Evolutionary conservation across 2,113 vertebrate genomes (phyloP).

Genomic region (Ursus arctos): DNA sequence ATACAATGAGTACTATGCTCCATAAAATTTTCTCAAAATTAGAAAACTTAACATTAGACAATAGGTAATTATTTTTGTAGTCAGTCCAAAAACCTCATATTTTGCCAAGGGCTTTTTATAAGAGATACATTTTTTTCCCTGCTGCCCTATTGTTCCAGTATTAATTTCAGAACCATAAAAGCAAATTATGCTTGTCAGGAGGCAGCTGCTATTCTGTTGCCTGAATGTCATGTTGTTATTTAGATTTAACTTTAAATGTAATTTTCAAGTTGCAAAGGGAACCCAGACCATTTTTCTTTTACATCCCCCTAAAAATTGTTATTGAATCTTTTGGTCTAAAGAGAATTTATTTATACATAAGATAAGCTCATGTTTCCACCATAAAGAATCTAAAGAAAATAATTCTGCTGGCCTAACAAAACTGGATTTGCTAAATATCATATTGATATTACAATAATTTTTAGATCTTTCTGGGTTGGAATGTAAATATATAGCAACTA

Average conservation of each 20-base stretch:
- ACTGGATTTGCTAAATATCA: constrained; percentile 6
- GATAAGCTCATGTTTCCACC: background rate
- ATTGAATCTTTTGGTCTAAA: background rate
- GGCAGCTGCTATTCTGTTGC: constrained; percentile 3
- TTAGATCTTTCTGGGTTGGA: background rate
- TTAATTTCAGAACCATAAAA: constrained; percentile 60
- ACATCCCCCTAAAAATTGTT: background rate
- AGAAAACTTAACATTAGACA: background rate
- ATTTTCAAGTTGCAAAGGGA: constrained; percentile 53
- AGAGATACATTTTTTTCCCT: background rate
- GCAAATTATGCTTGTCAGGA: constrained; percentile 54
- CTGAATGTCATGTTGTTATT: constrained; percentile 70
- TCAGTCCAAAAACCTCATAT: background rate
- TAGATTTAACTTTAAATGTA: constrained; percentile 27
- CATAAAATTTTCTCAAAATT: constrained; percentile 14
- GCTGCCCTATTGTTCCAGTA: background rate
- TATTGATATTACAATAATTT: background rate
- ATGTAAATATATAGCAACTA: background rate
- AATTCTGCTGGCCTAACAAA: background rate
- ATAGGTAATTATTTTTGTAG: background rate
- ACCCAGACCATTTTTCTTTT: background rate
- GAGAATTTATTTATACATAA: constrained; percentile 12
- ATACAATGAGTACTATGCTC: background rate
- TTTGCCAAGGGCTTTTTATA: background rate
- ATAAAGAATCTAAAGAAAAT: background rate